Conservation (phyloP, 2,888 invertebrate genomes). For the Ophion slaviceki region DNA sequence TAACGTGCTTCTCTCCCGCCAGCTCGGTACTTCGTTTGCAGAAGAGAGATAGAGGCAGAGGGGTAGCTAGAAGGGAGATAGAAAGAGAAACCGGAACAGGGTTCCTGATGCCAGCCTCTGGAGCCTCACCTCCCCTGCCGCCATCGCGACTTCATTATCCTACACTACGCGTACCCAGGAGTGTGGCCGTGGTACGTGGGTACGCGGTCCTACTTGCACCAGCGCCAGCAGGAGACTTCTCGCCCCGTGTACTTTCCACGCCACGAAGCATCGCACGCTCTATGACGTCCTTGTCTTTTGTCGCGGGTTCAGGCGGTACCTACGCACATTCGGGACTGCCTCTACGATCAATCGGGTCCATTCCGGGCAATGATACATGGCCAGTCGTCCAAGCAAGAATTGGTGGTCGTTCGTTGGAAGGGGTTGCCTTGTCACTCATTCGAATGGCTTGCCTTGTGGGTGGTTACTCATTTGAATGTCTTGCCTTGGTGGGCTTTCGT, state of each 20-base stretch:
- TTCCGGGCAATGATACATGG: no score
- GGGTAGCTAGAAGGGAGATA: neutral
- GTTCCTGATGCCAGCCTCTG: constrained; percentile 38
- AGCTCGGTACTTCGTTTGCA: constrained; percentile 52
- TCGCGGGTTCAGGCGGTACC: constrained; percentile 5
- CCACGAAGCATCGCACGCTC: constrained; percentile 8
- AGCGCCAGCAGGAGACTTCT: constrained; percentile 29
- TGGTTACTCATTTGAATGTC: no score
- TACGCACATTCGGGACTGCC: neutral
- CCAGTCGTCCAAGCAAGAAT: no score
- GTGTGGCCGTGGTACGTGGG: constrained; percentile 29
- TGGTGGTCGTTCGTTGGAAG: no score
- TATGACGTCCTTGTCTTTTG: neutral
- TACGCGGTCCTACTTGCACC: constrained; percentile 26
- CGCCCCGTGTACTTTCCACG: constrained; percentile 24
- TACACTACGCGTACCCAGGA: constrained; percentile 48
- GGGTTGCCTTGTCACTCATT: no score
- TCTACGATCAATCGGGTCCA: neutral
- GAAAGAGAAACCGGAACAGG: constrained; percentile 34
- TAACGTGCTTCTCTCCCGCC: constrained; percentile 52
- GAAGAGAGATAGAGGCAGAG: constrained; percentile 51
- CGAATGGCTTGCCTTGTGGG: no score
- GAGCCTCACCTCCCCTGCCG: constrained; percentile 2
- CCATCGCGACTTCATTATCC: constrained; percentile 64
- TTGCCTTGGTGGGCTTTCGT: no score